A percentile compares a stretch with the other conserved stretches of the same genome.
Conservation (phyloP, 2,113 vertebrate genomes). For the Nycticryphes semicollaris region DNA sequence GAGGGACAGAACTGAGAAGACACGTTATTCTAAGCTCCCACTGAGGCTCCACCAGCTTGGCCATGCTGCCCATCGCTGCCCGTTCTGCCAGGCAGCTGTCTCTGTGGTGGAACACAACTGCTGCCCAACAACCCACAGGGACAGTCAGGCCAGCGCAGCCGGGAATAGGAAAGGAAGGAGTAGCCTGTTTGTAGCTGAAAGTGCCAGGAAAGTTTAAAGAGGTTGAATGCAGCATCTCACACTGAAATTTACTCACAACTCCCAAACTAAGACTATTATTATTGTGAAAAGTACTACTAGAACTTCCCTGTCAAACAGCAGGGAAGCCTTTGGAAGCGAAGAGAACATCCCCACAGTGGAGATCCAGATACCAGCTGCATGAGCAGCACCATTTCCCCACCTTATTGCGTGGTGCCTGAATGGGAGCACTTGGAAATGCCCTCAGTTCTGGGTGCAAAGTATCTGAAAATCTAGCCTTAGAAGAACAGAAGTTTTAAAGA, state of each 20-base stretch:
- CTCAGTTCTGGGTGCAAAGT: not conserved
- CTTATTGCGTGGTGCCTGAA: not conserved
- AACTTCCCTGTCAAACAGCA: not conserved
- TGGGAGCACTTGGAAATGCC: not conserved
- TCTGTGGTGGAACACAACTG: not conserved
- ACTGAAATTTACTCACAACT: not conserved
- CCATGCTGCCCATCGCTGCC: not conserved
- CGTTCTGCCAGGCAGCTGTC: slow-evolving; percentile 34
- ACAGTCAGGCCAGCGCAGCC: not conserved
- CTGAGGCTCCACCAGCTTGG: not conserved
- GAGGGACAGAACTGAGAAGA: not conserved
- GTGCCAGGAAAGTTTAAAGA: not conserved
- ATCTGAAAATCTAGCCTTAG: not conserved
- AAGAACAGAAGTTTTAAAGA: not conserved
- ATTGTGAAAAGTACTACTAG: not conserved
- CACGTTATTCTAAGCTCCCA: not conserved
- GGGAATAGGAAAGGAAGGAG: not conserved
- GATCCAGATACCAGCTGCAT: not conserved
- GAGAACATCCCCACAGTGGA: not conserved
- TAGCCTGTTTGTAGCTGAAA: not conserved
- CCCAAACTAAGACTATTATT: not conserved
- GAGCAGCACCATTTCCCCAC: not conserved
- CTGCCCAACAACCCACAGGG: not conserved
- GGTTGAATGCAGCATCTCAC: not conserved
- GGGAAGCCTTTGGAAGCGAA: not conserved